These are phyloP conservation scores for Varanus salvator DNA, from an alignment of 2,113 vertebrate species.

Conservation along the genomic window DNA sequence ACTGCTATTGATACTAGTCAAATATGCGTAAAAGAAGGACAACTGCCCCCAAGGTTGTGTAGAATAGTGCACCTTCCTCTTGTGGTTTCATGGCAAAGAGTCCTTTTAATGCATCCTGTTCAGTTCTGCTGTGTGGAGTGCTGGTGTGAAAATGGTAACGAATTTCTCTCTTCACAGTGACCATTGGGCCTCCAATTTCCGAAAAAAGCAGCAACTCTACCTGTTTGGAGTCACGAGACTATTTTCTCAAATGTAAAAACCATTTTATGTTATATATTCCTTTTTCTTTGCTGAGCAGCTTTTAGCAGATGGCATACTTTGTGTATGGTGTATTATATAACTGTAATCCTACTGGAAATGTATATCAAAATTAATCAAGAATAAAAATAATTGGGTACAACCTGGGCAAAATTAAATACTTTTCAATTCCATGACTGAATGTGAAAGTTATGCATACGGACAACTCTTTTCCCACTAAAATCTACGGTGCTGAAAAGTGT, in stretches of 20 bases:
- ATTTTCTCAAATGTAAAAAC: constrained; percentile 81
- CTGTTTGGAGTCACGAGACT: constrained; percentile 72
- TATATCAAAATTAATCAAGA: background rate
- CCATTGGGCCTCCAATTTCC: constrained; percentile 49
- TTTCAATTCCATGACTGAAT: background rate
- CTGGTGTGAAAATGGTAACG: background rate
- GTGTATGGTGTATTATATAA: background rate
- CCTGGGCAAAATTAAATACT: background rate
- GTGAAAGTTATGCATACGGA: too few relatives aligned
- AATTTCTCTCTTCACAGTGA: constrained; percentile 41
- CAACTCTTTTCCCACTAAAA: background rate
- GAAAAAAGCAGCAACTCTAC: constrained; percentile 67
- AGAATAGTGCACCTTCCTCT: background rate
- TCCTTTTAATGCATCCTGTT: background rate
- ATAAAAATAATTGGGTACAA: background rate
- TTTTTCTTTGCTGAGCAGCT: background rate
- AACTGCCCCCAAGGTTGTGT: background rate
- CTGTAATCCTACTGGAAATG: background rate
- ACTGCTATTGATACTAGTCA: background rate
- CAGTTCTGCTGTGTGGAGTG: background rate
- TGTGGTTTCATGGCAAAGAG: background rate
- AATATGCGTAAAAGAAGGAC: background rate
- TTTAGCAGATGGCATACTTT: background rate
- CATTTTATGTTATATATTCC: constrained; percentile 32
- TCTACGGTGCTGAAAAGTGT: background rate